Evolutionary conservation across 2,113 vertebrate genomes (phyloP).

Genomic region (Raphicerus campestris): DNA sequence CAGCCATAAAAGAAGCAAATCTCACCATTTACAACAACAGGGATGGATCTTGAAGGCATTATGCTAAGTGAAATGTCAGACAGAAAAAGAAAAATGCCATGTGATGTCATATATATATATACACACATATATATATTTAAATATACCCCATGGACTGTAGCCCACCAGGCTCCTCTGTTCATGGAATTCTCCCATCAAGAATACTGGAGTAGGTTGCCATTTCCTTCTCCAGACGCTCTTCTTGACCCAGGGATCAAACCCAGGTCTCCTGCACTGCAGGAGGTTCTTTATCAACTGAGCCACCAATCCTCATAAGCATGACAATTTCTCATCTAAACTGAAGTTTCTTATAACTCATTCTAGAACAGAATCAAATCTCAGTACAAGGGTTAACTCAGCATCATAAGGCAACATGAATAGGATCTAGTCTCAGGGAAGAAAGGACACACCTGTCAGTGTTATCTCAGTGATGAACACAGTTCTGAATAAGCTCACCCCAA

Average conservation of each 20-base stretch:
- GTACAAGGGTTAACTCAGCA: neutral
- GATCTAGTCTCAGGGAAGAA: neutral
- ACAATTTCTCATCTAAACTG: neutral
- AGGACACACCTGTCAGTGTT: neutral
- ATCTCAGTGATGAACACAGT: neutral
- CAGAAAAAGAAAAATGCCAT: neutral
- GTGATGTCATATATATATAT: neutral
- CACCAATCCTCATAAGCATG: neutral
- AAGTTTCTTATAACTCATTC: neutral
- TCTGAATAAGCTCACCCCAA: neutral
- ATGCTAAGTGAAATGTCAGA: neutral
- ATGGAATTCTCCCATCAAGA: neutral
- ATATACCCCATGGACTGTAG: neutral
- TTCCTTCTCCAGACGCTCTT: neutral
- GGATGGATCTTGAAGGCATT: neutral
- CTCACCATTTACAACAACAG: neutral
- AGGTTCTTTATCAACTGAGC: neutral
- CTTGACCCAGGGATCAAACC: neutral
- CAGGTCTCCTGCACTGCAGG: neutral
- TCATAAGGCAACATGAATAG: neutral
- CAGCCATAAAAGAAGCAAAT: neutral
- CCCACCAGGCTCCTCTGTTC: neutral
- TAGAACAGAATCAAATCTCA: neutral
- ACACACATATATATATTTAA: rapidly evolving
- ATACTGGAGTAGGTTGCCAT: neutral